These are phyloP conservation scores for Sorex araneus DNA, from an alignment of 2,113 vertebrate genomes.

Conservation along the genomic window DNA sequence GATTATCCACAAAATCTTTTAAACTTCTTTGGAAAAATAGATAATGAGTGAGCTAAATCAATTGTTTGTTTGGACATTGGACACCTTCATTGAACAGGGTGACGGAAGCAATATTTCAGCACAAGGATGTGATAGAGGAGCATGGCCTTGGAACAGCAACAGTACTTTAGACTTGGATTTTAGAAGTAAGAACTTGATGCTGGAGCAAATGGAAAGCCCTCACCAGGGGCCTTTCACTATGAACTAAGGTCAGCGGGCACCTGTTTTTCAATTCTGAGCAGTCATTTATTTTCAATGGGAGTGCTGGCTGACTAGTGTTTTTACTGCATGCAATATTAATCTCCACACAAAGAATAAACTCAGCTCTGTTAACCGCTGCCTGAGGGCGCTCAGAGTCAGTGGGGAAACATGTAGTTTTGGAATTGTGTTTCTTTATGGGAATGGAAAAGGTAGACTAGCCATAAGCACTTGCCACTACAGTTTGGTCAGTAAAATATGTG, in stretches of 20 bases:
- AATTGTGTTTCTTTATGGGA: conserved; percentile 61
- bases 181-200: not conserved
- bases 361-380: conserved; percentile 58
- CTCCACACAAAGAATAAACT: conserved; percentile 59
- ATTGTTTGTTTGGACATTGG: too few relatives aligned
- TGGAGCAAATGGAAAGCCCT: not conserved
- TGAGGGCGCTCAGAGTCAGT: conserved; percentile 30
- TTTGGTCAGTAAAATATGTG: conserved; percentile 39
- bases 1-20: too few relatives aligned
- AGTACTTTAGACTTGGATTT: not conserved
- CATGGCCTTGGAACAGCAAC: not conserved
- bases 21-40: too few relatives aligned
- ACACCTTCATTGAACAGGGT: too few relatives aligned
- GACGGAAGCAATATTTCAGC: not conserved
- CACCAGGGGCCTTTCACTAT: conserved; percentile 22
- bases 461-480: conserved; percentile 20
- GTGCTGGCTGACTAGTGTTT: conserved; percentile 43
- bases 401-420: conserved; percentile 52
- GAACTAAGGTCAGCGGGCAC: not conserved
- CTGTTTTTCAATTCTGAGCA: conserved; percentile 61
- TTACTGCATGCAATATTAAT: conserved; percentile 74
- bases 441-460: conserved; percentile 31
- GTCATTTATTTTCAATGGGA: conserved; percentile 28
- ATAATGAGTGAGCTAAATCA: too few relatives aligned
- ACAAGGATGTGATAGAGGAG: not conserved